A percentile compares a stretch with the other conserved stretches of the same genome.
These are phyloP conservation scores for Conus canariensis DNA, from an alignment of 2,888 invertebrate genomes.

Conservation along the genomic window DNA sequence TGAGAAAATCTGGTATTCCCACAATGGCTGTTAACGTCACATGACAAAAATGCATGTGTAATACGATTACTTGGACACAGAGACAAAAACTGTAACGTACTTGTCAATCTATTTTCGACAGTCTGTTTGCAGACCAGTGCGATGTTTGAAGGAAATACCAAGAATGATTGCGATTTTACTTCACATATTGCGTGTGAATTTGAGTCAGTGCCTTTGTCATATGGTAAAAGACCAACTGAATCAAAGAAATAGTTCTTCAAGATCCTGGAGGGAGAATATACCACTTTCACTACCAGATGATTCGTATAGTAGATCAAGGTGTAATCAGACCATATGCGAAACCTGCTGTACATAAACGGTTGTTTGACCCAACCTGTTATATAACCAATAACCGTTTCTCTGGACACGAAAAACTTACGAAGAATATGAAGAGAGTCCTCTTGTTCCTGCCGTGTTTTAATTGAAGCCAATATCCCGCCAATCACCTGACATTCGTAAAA, in stretches of 20 bases:
- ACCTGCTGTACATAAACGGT: neutral
- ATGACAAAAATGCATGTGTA: neutral
- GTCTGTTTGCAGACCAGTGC: neutral
- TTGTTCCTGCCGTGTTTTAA: neutral
- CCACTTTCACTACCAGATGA: neutral
- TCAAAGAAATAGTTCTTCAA: too few species aligned
- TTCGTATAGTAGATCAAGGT: neutral
- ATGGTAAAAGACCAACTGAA: too few species aligned
- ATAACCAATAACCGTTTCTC: neutral
- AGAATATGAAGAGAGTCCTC: neutral
- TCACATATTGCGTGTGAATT: neutral
- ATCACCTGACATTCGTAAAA: neutral
- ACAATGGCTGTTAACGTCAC: neutral
- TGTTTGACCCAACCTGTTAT: neutral
- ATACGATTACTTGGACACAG: neutral
- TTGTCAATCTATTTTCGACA: neutral
- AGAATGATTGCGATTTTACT: neutral
- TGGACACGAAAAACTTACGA: neutral
- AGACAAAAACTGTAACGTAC: neutral
- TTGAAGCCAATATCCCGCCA: neutral
- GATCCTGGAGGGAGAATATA: neutral
- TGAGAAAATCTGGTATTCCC: neutral
- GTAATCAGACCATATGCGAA: neutral
- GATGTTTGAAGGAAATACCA: neutral
- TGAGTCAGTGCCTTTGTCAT: too few species aligned